Base-by-base conservation (phyloP, 2,113 vertebrate species). In the Thryonomys swinderianus region DNA sequence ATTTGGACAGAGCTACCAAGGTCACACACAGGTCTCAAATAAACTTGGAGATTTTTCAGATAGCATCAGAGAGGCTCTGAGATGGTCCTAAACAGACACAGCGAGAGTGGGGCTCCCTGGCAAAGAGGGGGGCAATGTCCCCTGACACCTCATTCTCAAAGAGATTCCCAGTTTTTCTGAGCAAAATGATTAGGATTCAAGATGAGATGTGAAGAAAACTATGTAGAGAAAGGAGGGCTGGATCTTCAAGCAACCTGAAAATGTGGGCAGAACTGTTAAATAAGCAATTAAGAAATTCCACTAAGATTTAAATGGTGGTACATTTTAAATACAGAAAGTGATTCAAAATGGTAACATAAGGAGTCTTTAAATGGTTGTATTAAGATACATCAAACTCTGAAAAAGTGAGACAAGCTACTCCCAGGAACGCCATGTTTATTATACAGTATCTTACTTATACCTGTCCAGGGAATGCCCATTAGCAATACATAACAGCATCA, bases 41-140 rank as follows among this genome's bases (percentile, higher is more conserved):
- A 57, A 96, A 96, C 93, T 92, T 71, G 95, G 62, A 90, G 42
- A 89, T 90, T 96, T 96, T 88, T 95, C 73, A 88, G 84, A 73
- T 79, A 88, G 32, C 42, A 92, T 48, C 88, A 88, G 95, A 93
- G 78, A 95, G 86, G 51, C 53, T 91, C 40, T 59, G 86, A 84
- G 57, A 89, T 82, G 61, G 82, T 83, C 83, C 64, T 91, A 96
- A 78, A 95, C 53, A 73, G 85, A 34, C 94, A 95, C 21, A 55
- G 69, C 34, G 73, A 88, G 95, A 92, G 85, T 57, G 25, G n/a
- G 34, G 25, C 45, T 30, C 48, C 51, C 34, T 88, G 79, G 3
- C 85, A 78, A 95, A 37, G 71, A 40, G 42, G 85, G 57, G 76
- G 20, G 40, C 66, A 96, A 94, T 83, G 82, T 40, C 61, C 45